Conservation (phyloP, 35 echinoderm and acorn worm genomes). For the Eucidaris tribuloides region DNA sequence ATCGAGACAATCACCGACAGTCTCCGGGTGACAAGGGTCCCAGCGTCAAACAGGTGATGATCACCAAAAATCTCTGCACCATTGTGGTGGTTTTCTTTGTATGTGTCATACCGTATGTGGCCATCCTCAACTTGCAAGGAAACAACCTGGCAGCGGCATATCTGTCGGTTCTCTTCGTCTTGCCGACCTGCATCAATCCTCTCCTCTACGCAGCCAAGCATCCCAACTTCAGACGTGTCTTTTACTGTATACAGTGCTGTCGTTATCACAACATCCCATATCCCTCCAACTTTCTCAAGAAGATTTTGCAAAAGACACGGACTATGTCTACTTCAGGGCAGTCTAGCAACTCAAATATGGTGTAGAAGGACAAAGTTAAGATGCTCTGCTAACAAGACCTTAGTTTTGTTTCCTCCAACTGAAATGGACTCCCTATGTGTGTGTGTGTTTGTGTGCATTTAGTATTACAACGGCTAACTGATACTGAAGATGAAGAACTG, state of each 20-base stretch:
- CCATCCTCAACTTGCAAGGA: not conserved
- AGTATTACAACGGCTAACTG: no score
- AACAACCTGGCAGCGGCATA: not conserved
- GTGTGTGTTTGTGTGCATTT: no score
- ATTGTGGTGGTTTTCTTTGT: slow-evolving; percentile 22
- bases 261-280: not conserved
- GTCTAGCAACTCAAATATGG: no score
- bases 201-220: not conserved
- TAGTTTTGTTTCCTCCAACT: no score
- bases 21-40: not conserved
- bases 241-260: not conserved
- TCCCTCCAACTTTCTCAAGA: not conserved
- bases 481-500: no score
- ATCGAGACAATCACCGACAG: not conserved
- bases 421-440: no score
- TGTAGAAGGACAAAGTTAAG: no score
- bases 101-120: not conserved
- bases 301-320: not conserved
- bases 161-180: not conserved
- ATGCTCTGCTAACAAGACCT: no score
- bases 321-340: no score
- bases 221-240: not conserved
- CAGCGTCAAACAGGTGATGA: slow-evolving; percentile 11
- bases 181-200: not conserved
- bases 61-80: slow-evolving; percentile 23